Percentiles rank a stretch among this genome's conserved stretches.
These are phyloP conservation scores for Pheosia tremula DNA, from an alignment of 2,888 invertebrate species.

Conservation along the genomic window DNA sequence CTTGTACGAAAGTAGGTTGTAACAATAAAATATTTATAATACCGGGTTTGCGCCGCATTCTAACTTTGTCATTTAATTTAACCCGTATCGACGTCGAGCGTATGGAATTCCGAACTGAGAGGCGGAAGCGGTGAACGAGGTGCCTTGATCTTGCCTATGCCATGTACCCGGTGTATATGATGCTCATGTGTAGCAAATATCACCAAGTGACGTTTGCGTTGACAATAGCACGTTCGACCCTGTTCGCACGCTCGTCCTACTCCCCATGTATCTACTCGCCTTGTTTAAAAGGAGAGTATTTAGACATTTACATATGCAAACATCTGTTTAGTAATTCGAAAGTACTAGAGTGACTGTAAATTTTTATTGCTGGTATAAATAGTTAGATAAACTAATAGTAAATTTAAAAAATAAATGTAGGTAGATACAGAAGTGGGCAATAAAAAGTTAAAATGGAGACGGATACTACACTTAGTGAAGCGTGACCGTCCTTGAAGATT, in stretches of 20 bases:
- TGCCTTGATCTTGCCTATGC: slow-evolving; percentile 74
- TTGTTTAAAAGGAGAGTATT: slow-evolving; percentile 55
- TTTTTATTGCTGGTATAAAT: no score
- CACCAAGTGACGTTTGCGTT: slow-evolving; percentile 59
- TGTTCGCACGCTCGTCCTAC: slow-evolving; percentile 77
- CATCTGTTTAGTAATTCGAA: slow-evolving; percentile 13
- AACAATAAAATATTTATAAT: slow-evolving; percentile 42
- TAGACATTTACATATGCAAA: slow-evolving; percentile 44
- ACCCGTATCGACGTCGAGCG: slow-evolving; percentile 41
- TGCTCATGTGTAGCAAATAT: slow-evolving; percentile 57
- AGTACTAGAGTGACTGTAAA: not conserved
- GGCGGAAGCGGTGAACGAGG: slow-evolving; percentile 70
- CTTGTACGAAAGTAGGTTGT: slow-evolving; percentile 30
- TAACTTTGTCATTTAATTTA: slow-evolving; percentile 45
- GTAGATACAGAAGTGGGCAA: not conserved
- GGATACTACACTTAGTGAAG: not conserved
- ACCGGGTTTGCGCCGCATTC: slow-evolving; percentile 29
- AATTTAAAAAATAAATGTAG: no score
- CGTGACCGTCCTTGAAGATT: slow-evolving; percentile 7
- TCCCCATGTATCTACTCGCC: slow-evolving; percentile 73
- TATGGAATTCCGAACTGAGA: slow-evolving; percentile 65
- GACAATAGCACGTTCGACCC: slow-evolving; percentile 76
- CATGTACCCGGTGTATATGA: slow-evolving; percentile 35
- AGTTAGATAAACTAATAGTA: no score
- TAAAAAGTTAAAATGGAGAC: not conserved